Percentiles rank a stretch among this genome's conserved stretches.
These are phyloP conservation scores for Sebastes matsubarae DNA, from an alignment of 2,797 vertebrate species.

Conservation along the genomic window DNA sequence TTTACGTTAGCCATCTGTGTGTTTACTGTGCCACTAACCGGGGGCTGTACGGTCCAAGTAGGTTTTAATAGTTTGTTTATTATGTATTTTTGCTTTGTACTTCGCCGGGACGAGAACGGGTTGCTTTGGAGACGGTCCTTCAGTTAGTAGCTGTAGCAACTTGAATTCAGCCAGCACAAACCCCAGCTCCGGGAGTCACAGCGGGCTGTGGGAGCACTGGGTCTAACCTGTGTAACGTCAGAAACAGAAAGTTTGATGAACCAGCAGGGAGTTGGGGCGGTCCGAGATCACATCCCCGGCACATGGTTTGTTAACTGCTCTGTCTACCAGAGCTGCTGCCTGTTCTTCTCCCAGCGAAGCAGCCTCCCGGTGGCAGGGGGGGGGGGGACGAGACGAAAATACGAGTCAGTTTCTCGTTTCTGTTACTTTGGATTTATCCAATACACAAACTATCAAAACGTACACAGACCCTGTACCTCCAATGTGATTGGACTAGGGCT, in stretches of 20 bases:
- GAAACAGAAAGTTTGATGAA: neutral
- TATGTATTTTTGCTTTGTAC: neutral
- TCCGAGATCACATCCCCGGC: neutral
- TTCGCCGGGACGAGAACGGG: neutral
- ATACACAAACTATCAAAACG: neutral
- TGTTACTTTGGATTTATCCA: neutral
- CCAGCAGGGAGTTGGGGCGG: neutral
- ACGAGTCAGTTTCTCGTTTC: too few relatives aligned
- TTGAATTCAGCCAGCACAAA: neutral
- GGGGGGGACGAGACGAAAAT: too few relatives aligned
- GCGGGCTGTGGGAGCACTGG: too few relatives aligned
- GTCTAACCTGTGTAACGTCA: neutral
- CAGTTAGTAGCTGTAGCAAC: neutral
- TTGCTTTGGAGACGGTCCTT: neutral
- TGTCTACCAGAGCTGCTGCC: too few relatives aligned
- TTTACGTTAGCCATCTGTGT: too few relatives aligned
- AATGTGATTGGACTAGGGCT: neutral
- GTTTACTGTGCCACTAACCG: neutral
- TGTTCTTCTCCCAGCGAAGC: too few relatives aligned
- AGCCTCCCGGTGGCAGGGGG: too few relatives aligned
- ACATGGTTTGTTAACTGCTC: neutral
- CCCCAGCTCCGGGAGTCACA: too few relatives aligned
- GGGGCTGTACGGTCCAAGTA: neutral
- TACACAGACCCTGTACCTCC: neutral
- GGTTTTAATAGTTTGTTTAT: neutral